A percentile compares a stretch with the other conserved stretches of the same genome.
phyloP scores from a whole-genome alignment of 2,797 vertebrate species.

The Tokudaia tokunoshimensis region DNA sequence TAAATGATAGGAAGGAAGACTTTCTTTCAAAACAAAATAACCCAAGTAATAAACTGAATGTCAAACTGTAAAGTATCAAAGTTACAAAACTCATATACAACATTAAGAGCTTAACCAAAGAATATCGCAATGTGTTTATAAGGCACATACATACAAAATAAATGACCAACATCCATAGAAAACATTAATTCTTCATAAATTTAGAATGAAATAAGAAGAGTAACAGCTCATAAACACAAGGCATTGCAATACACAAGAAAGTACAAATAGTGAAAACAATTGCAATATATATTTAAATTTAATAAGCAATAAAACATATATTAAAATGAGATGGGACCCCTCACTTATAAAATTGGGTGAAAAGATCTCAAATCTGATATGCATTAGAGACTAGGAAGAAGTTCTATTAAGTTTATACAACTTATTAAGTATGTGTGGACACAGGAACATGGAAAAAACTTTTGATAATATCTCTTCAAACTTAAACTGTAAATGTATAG shows the following conservation, averaged over 20 bases:
- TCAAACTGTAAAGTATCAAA: neutral
- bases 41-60: neutral
- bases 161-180: neutral
- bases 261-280: neutral
- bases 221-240: neutral
- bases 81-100: neutral
- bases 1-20: neutral
- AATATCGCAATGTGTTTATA: neutral
- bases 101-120: neutral
- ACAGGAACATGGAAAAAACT: neutral
- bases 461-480: neutral
- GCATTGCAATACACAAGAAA: neutral
- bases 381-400: neutral
- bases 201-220: neutral
- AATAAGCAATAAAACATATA: neutral
- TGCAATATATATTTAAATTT: neutral
- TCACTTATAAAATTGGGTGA: neutral
- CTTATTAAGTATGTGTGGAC: neutral
- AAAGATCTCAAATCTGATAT: neutral
- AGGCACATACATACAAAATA: neutral
- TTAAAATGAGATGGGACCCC: neutral
- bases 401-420: neutral
- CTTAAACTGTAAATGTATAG: neutral
- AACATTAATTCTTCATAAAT: neutral
- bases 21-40: neutral